Percentiles rank a stretch among this genome's conserved stretches.
These are phyloP conservation scores for Urocyon cinereoargenteus DNA, from an alignment of 2,797 vertebrate genomes.

Conservation along the genomic window DNA sequence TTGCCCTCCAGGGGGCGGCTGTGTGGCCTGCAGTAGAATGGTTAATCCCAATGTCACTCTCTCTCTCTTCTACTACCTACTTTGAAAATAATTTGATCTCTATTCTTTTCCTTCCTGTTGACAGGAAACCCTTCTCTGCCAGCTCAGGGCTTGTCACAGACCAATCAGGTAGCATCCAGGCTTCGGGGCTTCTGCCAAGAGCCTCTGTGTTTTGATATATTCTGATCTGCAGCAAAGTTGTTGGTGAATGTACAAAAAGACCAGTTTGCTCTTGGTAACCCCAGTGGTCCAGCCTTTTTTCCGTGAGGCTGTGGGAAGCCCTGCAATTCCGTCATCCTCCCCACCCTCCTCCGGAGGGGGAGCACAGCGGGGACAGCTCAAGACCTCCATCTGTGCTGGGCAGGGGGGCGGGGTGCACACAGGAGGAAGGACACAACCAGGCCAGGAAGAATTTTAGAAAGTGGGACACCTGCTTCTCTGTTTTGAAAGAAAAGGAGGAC, in stretches of 20 bases:
- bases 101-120: conserved; percentile 72
- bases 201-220: conserved; percentile 47
- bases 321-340: background rate
- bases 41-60: background rate
- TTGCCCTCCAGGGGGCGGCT: accelerated
- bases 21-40: background rate
- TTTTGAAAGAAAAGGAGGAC: background rate
- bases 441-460: background rate
- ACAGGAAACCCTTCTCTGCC: conserved; percentile 74
- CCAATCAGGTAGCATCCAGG: background rate
- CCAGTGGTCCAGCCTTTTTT: background rate
- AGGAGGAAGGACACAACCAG: background rate
- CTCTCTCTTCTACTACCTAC: conserved; percentile 52
- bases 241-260: conserved; percentile 10
- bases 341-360: background rate
- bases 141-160: conserved; percentile 31
- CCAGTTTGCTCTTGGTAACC: conserved; percentile 15
- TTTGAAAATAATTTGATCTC: conserved; percentile 69
- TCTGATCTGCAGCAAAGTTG: background rate
- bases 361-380: background rate
- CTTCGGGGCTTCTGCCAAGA: conserved; percentile 53
- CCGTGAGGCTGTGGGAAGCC: background rate
- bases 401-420: accelerated
- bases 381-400: background rate
- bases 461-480: background rate